A percentile compares a stretch with the other conserved stretches of the same genome.
Conservation (phyloP, 2,888 invertebrate species). For the Bunonema sp. region DNA sequence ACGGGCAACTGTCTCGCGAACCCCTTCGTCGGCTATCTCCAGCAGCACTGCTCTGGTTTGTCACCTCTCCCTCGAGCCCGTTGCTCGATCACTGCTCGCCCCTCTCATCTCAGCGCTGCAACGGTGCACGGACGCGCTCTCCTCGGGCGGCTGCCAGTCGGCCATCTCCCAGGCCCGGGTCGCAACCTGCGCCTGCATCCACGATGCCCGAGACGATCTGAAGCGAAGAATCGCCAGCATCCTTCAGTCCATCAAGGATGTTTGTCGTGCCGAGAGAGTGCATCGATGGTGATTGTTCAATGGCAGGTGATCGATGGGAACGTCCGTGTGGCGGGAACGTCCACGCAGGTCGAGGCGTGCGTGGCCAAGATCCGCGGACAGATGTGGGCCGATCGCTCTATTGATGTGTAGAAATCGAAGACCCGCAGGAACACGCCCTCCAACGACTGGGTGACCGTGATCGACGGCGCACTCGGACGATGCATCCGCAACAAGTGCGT, state of each 20-base stretch:
- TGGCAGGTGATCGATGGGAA: conserved; percentile 22
- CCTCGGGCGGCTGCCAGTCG: conserved; percentile 13
- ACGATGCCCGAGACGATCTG: conserved; percentile 38
- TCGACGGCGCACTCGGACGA: conserved; percentile 33
- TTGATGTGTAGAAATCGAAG: background rate
- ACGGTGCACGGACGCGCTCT: no score
- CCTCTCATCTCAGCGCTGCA: no score
- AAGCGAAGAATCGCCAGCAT: conserved; percentile 40
- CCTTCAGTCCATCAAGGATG: conserved; percentile 23
- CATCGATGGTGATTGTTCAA: no score
- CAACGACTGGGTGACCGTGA: conserved; percentile 40
- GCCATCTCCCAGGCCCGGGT: no score
- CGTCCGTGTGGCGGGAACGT: conserved; percentile 26
- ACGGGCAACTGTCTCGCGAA: conserved; percentile 30
- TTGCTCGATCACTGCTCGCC: no score
- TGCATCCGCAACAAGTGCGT: conserved; percentile 35
- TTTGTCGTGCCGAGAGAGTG: no score
- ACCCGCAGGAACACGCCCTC: conserved; percentile 30
- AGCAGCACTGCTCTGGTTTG: conserved; percentile 33
- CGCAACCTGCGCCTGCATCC: conserved; percentile 35
- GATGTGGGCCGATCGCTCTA: conserved; percentile 15
- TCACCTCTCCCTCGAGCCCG: no score
- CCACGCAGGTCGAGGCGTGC: conserved; percentile 36
- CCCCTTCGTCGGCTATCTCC: conserved; percentile 36
- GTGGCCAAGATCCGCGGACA: conserved; percentile 39